Evolutionary conservation across 2,113 vertebrate genomes (phyloP).

Genomic region (Tachysurus fulvidraco): DNA sequence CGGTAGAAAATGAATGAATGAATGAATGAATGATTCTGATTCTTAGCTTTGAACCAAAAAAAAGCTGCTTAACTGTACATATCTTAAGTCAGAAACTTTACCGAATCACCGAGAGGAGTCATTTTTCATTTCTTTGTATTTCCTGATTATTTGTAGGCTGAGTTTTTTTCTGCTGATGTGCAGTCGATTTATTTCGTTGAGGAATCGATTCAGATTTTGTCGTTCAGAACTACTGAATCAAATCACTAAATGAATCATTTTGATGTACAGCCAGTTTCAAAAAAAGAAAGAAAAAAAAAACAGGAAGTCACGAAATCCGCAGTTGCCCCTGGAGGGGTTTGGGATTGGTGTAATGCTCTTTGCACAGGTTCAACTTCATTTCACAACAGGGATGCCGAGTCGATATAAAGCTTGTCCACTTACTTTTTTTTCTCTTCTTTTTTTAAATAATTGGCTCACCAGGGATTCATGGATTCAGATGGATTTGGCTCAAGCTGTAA

Average conservation of each 20-base stretch:
- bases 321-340: not conserved
- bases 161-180: not conserved
- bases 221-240: not conserved
- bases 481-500: slow-evolving; percentile 24
- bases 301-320: not conserved
- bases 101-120: not conserved
- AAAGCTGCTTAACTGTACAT: not conserved
- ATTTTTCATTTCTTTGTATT: not conserved
- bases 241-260: not conserved
- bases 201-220: not conserved
- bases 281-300: not conserved
- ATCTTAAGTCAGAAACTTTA: not conserved
- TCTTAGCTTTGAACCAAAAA: too few species aligned
- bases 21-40: too few species aligned
- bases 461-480: slow-evolving; percentile 36
- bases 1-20: too few species aligned
- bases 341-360: slow-evolving; percentile 12
- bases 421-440: not conserved
- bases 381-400: not conserved
- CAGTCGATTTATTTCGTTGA: not conserved
- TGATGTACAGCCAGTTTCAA: not conserved
- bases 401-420: not conserved
- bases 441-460: slow-evolving; percentile 47
- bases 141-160: not conserved
- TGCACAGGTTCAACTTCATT: slow-evolving; percentile 4